Evolutionary conservation across 2,888 invertebrate species (phyloP).

Genomic region (Alloscopus bannaensis): DNA sequence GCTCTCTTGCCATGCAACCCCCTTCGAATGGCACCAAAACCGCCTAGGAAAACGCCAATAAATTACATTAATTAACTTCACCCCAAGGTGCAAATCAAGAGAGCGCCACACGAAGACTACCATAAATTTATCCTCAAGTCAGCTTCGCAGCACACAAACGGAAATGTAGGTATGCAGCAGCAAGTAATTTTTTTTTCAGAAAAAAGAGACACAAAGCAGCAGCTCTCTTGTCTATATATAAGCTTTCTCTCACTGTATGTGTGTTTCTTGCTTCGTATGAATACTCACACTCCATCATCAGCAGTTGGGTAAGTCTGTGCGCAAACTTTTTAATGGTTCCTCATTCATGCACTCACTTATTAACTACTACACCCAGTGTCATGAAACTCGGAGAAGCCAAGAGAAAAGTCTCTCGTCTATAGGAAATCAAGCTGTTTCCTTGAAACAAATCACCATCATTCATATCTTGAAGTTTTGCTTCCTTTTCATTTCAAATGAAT

Average conservation of each 20-base stretch:
- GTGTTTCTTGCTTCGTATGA: neutral
- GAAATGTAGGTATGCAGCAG: slow-evolving; percentile 26
- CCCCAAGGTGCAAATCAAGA: slow-evolving; percentile 55
- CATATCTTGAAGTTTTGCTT: slow-evolving; percentile 46
- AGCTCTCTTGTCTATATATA: neutral
- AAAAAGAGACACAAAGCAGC: slow-evolving; percentile 20
- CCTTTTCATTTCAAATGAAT: slow-evolving; percentile 57
- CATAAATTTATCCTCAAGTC: slow-evolving; percentile 18
- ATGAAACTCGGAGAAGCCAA: slow-evolving; percentile 4
- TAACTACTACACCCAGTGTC: slow-evolving; percentile 1
- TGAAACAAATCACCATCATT: slow-evolving; percentile 63
- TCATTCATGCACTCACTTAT: slow-evolving; percentile 18
- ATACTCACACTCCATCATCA: neutral
- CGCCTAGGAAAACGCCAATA: slow-evolving; percentile 59
- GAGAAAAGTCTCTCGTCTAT: slow-evolving; percentile 3
- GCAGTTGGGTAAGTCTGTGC: too few species aligned
- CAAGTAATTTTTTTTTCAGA: slow-evolving; percentile 10
- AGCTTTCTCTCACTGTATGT: too few species aligned
- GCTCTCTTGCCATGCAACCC: slow-evolving; percentile 68
- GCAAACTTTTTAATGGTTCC: slow-evolving; percentile 14
- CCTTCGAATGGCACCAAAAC: slow-evolving; percentile 65
- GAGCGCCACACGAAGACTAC: slow-evolving; percentile 8
- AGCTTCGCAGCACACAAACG: neutral
- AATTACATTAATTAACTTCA: slow-evolving; percentile 57
- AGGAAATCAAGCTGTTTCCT: slow-evolving; percentile 64